Conservation (phyloP, 2,113 vertebrate genomes). For the Phyllostomus hastatus region DNA sequence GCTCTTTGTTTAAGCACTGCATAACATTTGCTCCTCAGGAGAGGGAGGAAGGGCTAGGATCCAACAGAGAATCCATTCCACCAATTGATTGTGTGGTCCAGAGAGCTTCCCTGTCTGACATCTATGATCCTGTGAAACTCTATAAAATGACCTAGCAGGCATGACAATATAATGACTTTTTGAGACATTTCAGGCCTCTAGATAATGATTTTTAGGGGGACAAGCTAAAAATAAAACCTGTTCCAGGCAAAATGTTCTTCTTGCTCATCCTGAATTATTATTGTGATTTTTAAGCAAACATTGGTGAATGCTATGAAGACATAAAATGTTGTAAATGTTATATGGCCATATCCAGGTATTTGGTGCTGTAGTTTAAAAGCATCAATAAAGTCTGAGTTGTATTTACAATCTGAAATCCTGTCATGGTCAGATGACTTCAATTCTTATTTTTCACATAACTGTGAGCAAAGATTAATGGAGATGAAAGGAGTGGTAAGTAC, state of each 20-base stretch:
- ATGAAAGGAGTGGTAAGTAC: constrained; percentile 66
- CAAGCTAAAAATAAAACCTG: constrained; percentile 65
- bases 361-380: constrained; percentile 72
- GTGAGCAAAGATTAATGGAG: constrained; percentile 76
- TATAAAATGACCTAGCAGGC: neutral
- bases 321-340: constrained; percentile 76
- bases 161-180: constrained; percentile 46
- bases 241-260: constrained; percentile 67
- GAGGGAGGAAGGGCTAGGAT: neutral
- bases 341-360: constrained; percentile 62
- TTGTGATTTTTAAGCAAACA: constrained; percentile 68
- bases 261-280: constrained; percentile 69
- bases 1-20: neutral
- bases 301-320: constrained; percentile 58
- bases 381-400: constrained; percentile 73
- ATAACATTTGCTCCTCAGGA: neutral
- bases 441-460: constrained; percentile 70
- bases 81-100: neutral
- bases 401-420: constrained; percentile 74
- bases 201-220: constrained; percentile 50
- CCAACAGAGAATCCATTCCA: neutral
- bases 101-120: neutral
- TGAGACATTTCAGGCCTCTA: constrained; percentile 41
- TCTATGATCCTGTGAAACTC: neutral
- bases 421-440: constrained; percentile 65